Evolutionary conservation across 2,113 vertebrate genomes (phyloP), one percentile per base, ranked within the genome.

Genomic region (Thunnus maccoyii): DNA sequence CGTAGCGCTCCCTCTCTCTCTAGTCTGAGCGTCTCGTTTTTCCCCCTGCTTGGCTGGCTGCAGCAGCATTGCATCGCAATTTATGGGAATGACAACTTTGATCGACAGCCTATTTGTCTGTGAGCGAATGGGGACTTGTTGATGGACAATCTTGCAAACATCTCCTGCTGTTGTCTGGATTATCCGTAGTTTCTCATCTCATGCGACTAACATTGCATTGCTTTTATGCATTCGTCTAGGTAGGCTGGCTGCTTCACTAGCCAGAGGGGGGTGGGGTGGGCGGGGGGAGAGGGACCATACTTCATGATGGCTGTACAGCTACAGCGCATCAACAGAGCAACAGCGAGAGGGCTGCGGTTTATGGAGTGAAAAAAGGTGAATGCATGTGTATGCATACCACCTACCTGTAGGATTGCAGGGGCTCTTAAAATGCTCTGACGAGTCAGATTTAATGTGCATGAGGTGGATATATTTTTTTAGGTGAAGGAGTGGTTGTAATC

Each of bases 51-150:
- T 54, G 84, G 54, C 85, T 89, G 79, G 76, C 86, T 85, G 89
- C 76, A 78, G 92, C 89, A 80, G 86, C 78, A 50, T 84, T 88
- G 88, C 85, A 86, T 91, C 84, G 88, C 85, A 88, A 86, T 90
- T 88, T 80, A 66, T 75, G 67, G 78, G 77, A 62, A 89, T 91
- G 90, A 83, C 86, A 88, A 91, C 86, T 93, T 91, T 88, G 90
- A 93, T 92, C 76, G 86, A 87, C 91, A 90, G 83, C 82, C 81
- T 80, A 64, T 89, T 86, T 90, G 65, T 88, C 74, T 77, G 62
- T 58, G 66, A 58, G 82, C 83, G 72, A 77, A 70, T 50, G 77
- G 72, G 63, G 80, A 91, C 92, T 91, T 93, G 91, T 90, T 92
- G 90, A 92, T 92, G 65, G 84, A 68, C 71, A 50, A 9, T 63